Percentiles rank a stretch among this genome's conserved stretches.
These are phyloP conservation scores for Camponotus floridanus DNA, from an alignment of 1,140 invertebrate species.

Conservation along the genomic window DNA sequence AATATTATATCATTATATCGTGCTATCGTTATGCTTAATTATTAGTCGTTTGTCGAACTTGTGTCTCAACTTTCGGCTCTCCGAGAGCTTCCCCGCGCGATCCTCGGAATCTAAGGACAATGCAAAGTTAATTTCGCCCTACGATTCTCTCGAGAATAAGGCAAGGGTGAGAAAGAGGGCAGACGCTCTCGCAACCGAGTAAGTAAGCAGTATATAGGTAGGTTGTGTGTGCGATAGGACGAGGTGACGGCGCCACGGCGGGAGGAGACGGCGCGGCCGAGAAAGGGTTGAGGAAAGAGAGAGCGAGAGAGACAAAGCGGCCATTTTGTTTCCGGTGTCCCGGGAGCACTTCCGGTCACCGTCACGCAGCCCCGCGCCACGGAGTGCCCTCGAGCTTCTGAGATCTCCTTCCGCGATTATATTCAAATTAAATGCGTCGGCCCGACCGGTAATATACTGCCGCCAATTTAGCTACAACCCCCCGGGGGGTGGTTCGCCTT, in stretches of 20 bases:
- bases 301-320: constrained; percentile 70
- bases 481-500: constrained; percentile 82
- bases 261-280: constrained; percentile 20
- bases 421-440: constrained; percentile 86
- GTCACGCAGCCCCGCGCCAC: constrained; percentile 84
- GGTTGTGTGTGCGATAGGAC: constrained; percentile 61
- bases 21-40: constrained; percentile 2
- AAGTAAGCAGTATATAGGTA: constrained; percentile 47
- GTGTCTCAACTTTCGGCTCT: constrained; percentile 21
- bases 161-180: constrained; percentile 51
- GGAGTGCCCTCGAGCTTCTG: constrained; percentile 81
- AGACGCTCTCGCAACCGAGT: constrained; percentile 42
- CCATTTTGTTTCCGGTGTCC: constrained; percentile 86
- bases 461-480: constrained; percentile 86
- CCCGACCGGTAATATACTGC: constrained; percentile 86
- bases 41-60: constrained; percentile 11
- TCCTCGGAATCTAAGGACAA: constrained; percentile 74
- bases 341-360: constrained; percentile 84
- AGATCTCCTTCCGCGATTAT: constrained; percentile 86
- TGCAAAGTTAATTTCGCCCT: constrained; percentile 81
- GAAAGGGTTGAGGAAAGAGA: constrained; percentile 50
- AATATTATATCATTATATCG: background rate
- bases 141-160: constrained; percentile 71
- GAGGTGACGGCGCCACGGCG: constrained; percentile 64
- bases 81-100: constrained; percentile 62